These are phyloP conservation scores for Coturnix japonica DNA, from an alignment of 2,113 vertebrate genomes.

Conservation along the genomic window DNA sequence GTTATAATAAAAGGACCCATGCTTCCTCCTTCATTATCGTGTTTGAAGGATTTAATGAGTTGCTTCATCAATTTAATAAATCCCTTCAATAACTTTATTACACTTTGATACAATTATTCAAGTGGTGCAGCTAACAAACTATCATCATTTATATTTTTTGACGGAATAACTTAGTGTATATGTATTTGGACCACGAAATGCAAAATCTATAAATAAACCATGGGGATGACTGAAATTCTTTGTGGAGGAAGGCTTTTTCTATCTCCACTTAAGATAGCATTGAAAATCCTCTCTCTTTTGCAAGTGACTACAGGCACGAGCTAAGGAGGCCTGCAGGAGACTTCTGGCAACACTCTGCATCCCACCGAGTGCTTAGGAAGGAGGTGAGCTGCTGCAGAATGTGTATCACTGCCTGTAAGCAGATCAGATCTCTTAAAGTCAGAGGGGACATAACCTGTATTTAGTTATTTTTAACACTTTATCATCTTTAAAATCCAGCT, in stretches of 20 bases:
- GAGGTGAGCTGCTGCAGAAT: not conserved
- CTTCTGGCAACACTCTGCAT: constrained; percentile 13
- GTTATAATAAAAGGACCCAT: not conserved
- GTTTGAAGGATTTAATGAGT: constrained; percentile 59
- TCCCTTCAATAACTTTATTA: constrained; percentile 60
- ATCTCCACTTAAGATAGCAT: not conserved
- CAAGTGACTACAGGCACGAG: not conserved
- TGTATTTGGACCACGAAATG: constrained; percentile 11
- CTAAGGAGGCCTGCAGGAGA: not conserved
- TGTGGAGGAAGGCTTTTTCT: not conserved
- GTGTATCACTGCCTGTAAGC: not conserved
- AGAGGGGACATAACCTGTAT: not conserved
- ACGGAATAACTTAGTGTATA: constrained; percentile 22
- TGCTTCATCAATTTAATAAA: constrained; percentile 65
- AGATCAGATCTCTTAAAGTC: not conserved
- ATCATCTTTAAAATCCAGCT: constrained; percentile 18
- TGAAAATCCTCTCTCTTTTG: not conserved
- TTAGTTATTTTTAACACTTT: constrained; percentile 8
- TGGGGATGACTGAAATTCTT: not conserved
- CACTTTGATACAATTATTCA: constrained; percentile 37
- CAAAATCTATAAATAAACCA: constrained; percentile 33
- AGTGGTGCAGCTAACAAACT: constrained; percentile 34
- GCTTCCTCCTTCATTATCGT: constrained; percentile 40
- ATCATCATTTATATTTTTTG: constrained; percentile 49
- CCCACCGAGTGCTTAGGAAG: not conserved